Conservation (phyloP, 2,888 invertebrate genomes). For the Empis livida region DNA sequence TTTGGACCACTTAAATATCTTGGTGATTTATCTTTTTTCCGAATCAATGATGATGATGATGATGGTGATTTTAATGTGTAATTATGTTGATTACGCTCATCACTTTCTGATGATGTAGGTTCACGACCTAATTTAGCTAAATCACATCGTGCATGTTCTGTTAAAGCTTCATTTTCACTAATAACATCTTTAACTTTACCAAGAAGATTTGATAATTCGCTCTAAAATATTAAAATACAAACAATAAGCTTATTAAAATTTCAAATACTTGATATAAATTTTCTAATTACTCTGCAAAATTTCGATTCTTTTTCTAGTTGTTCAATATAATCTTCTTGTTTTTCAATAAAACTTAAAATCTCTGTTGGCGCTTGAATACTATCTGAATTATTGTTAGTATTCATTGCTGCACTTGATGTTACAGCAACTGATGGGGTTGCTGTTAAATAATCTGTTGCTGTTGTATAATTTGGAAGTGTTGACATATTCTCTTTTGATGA, state of each 20-base stretch:
- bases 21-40: slow-evolving; percentile 22
- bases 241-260: no score
- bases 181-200: slow-evolving; percentile 77
- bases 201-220: slow-evolving; percentile 60
- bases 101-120: slow-evolving; percentile 42
- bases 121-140: slow-evolving; percentile 41
- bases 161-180: slow-evolving; percentile 68
- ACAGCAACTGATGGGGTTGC: slow-evolving; percentile 23
- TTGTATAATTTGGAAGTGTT: slow-evolving; percentile 17
- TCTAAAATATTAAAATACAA: slow-evolving; percentile 32
- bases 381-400: slow-evolving; percentile 14
- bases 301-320: slow-evolving; percentile 75
- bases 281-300: slow-evolving; percentile 51
- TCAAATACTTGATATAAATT: no score
- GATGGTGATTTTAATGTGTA: background rate
- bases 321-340: slow-evolving; percentile 78
- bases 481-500: slow-evolving; percentile 28
- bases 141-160: slow-evolving; percentile 62
- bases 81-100: slow-evolving; percentile 21
- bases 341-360: slow-evolving; percentile 65
- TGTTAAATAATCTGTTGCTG: slow-evolving; percentile 11
- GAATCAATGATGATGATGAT: slow-evolving; percentile 3
- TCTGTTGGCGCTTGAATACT: slow-evolving; percentile 46
- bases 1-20: slow-evolving; percentile 55
- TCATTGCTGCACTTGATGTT: slow-evolving; percentile 25